Conservation (phyloP, 2,797 vertebrate species). For the Bradypodion ventrale region DNA sequence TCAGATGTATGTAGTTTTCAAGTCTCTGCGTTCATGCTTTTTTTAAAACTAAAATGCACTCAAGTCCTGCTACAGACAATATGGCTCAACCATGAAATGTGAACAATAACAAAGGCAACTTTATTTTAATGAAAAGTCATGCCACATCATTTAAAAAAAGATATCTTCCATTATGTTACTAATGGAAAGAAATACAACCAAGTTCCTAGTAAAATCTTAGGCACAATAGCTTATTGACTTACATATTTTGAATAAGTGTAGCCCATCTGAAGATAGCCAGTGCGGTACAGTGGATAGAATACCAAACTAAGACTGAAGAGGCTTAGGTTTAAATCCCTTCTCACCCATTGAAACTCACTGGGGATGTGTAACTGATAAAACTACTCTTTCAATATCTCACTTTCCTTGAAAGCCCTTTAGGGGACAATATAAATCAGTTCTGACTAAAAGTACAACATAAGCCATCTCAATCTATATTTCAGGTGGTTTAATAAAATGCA, state of each 20-base stretch:
- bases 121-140: slow-evolving; percentile 45
- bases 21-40: slow-evolving; percentile 35
- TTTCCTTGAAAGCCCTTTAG: too few species aligned
- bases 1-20: background rate
- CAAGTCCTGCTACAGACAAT: slow-evolving; percentile 61
- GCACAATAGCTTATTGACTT: background rate
- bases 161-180: slow-evolving; percentile 43
- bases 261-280: too few species aligned
- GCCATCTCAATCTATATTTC: background rate
- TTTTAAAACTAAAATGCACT: slow-evolving; percentile 32
- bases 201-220: background rate
- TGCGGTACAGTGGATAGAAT: too few species aligned
- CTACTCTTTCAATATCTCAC: too few species aligned
- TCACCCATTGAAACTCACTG: too few species aligned
- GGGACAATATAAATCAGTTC: too few species aligned
- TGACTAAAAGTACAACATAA: too few species aligned
- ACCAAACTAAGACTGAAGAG: too few species aligned
- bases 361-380: too few species aligned
- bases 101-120: slow-evolving; percentile 20
- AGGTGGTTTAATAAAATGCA: background rate
- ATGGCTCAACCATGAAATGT: slow-evolving; percentile 36
- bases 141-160: slow-evolving; percentile 39
- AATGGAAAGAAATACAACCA: slow-evolving; percentile 19
- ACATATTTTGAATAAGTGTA: background rate
- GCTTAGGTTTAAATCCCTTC: too few species aligned